Evolutionary conservation across 1,140 invertebrate species (phyloP).

Genomic region (Ceratina calcarata): DNA sequence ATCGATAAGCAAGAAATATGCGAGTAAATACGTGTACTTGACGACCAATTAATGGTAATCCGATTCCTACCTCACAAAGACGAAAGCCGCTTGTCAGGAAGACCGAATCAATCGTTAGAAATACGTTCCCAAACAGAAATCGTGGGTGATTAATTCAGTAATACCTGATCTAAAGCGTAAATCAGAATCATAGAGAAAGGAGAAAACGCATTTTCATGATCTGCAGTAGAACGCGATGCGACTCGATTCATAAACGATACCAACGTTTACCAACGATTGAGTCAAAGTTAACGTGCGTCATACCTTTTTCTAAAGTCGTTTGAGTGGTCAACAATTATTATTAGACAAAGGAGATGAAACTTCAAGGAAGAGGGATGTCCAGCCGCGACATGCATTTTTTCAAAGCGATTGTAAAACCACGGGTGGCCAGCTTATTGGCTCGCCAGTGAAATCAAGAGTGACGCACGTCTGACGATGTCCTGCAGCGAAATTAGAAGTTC

Average conservation of each 20-base stretch:
- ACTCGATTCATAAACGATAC: no score
- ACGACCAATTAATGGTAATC: slow-evolving; percentile 16
- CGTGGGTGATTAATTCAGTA: background rate
- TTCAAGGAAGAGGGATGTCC: background rate
- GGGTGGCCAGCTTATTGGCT: slow-evolving; percentile 64
- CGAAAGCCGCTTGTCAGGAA: slow-evolving; percentile 14
- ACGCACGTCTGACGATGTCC: slow-evolving; percentile 45
- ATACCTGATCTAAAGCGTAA: background rate
- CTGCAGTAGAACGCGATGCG: no score
- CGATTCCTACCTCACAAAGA: background rate
- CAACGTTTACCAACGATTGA: no score
- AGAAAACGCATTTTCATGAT: no score
- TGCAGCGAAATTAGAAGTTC: slow-evolving; percentile 56
- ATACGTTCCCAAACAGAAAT: slow-evolving; percentile 12
- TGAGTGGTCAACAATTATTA: no score
- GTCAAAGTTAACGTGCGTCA: no score
- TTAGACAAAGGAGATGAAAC: background rate
- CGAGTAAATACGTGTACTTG: background rate
- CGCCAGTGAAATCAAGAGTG: slow-evolving; percentile 41
- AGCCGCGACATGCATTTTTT: slow-evolving; percentile 26
- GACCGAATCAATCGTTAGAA: slow-evolving; percentile 15
- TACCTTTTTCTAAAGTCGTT: no score
- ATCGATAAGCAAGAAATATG: background rate
- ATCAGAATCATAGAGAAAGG: background rate
- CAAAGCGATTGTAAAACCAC: slow-evolving; percentile 30